phyloP scores from a whole-genome alignment of 1,140 invertebrate species.

The Cydia strobilella region DNA sequence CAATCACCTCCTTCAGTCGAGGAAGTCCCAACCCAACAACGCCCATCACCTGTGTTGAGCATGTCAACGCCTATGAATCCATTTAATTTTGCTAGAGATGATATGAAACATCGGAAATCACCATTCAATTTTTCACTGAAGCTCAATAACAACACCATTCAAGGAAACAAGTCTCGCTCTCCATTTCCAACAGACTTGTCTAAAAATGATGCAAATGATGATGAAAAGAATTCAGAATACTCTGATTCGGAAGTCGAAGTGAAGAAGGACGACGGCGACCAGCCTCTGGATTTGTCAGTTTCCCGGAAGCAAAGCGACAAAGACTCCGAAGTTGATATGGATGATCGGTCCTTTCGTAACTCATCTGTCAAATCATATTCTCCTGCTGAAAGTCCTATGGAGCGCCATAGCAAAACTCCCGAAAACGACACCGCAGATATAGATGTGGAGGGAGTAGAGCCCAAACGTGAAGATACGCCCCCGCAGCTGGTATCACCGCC shows the following conservation, averaged over 20 bases:
- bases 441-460: slow-evolving; percentile 74
- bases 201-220: slow-evolving; percentile 52
- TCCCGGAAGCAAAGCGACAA: slow-evolving; percentile 78
- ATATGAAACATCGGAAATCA: slow-evolving; percentile 56
- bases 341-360: slow-evolving; percentile 70
- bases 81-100: slow-evolving; percentile 69
- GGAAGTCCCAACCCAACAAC: slow-evolving; percentile 82
- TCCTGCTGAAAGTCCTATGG: slow-evolving; percentile 68
- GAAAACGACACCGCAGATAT: slow-evolving; percentile 79
- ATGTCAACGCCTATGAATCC: slow-evolving; percentile 66
- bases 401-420: slow-evolving; percentile 69
- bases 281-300: slow-evolving; percentile 88
- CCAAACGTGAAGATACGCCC: slow-evolving; percentile 85
- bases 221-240: slow-evolving; percentile 58
- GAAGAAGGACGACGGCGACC: slow-evolving; percentile 79
- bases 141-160: slow-evolving; percentile 59
- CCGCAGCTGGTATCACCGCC: slow-evolving; percentile 77
- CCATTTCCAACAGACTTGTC: slow-evolving; percentile 73
- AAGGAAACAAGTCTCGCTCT: slow-evolving; percentile 54
- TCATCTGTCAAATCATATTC: slow-evolving; percentile 74
- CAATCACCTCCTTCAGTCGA: slow-evolving; percentile 84
- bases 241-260: slow-evolving; percentile 62
- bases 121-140: slow-evolving; percentile 68
- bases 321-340: slow-evolving; percentile 65
- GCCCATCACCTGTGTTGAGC: slow-evolving; percentile 84